These are phyloP conservation scores for Pachymerium ferrugineum DNA, from an alignment of 2,888 invertebrate species.

Conservation along the genomic window DNA sequence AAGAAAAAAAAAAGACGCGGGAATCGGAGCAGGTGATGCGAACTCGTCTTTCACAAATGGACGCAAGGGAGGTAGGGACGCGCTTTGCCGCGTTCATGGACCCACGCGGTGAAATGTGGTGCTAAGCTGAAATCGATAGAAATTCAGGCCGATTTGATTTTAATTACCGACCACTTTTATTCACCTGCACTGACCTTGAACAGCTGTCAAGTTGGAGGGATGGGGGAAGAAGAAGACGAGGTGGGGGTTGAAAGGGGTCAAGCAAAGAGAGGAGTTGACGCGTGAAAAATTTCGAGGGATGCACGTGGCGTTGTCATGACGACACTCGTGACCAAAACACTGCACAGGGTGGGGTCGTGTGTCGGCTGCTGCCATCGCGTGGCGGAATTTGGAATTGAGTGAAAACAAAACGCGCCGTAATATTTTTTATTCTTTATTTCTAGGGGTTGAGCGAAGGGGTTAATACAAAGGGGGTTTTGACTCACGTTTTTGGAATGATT, in stretches of 20 bases:
- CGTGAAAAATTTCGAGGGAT: background rate
- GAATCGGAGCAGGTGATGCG: slow-evolving; percentile 18
- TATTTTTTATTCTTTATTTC: too few relatives aligned
- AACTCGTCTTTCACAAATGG: slow-evolving; percentile 11
- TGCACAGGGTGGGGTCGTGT: background rate
- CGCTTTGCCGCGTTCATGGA: slow-evolving; percentile 15
- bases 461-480: too few relatives aligned
- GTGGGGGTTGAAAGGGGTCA: background rate
- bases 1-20: background rate
- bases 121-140: slow-evolving; percentile 32
- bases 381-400: background rate
- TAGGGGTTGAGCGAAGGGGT: too few relatives aligned
- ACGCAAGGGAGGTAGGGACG: slow-evolving; percentile 14
- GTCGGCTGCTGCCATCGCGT: background rate
- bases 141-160: slow-evolving; percentile 31
- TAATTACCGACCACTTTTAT: slow-evolving; percentile 28
- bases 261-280: background rate
- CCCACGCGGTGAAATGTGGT: slow-evolving; percentile 10
- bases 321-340: background rate
- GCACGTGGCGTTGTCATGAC: slow-evolving; percentile 21
- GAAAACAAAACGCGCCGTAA: too few relatives aligned
- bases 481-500: too few relatives aligned
- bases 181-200: slow-evolving; percentile 5
- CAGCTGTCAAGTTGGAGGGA: background rate
- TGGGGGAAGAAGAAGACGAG: too few relatives aligned